Base-by-base conservation (phyloP, 1,140 invertebrate species). In the Drepana arcuata region DNA sequence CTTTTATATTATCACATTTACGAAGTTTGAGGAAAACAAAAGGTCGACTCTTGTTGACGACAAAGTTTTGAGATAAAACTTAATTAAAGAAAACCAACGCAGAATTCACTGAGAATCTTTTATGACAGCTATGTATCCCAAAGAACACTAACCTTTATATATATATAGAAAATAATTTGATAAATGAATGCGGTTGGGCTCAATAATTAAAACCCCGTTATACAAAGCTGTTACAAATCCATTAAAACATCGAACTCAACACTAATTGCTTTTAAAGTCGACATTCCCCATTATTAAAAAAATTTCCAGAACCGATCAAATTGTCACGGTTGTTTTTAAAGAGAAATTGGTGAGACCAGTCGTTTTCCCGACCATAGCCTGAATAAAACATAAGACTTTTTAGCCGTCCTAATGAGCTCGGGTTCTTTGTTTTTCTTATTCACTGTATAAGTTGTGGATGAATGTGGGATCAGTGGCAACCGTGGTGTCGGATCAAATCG, bases 381-480 rank as follows among this genome's bases (percentile, higher is more conserved):
- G 73, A 81, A 81, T 81, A 81, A 81, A 78, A 78, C 73, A 78
- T 81, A 69, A 74, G 73, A 62, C 62, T 74, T 72, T n/a, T 68
- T 69, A 68, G 61, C 54, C 42, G 60, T 65, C 54, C 67, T 81
- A 78, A 77, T 81, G 73, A 77, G 63, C 52, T 52, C 40, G 35
- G 53, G 47, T 52, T 63, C 55, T 64, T 71, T 77, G 70, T 78
- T 69, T 77, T 72, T 74, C 58, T 66, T 65, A 44, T 55, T 57
- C 68, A 71, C 66, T 77, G 72, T 60, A 80, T 75, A 77, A 80
- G 66, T 74, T 70, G 67, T 65, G 68, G 64, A 73, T 74, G 60
- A 71, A 72, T 69, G 61, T 66, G 57, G 65, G 66, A 69, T 71
- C 55, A 65, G 53, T 39, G 57, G 59, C 34, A 44, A 36, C 14